Percentiles rank a stretch among this genome's conserved stretches.
Evolutionary conservation across 2,113 vertebrate species (phyloP).

Genomic region (Aplodontia rufa): DNA sequence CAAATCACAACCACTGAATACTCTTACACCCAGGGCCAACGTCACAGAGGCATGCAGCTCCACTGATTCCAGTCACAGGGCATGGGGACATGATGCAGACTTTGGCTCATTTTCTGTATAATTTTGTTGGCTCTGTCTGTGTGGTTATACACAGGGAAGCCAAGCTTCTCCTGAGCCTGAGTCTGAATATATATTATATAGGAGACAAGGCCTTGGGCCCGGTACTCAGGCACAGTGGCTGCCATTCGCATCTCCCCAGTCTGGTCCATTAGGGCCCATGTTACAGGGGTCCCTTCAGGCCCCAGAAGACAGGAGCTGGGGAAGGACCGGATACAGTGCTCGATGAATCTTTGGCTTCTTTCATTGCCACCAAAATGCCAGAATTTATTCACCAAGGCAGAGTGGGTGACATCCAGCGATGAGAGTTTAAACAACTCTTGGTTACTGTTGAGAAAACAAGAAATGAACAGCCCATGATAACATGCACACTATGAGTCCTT

Average conservation of each 20-base stretch:
- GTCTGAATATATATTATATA: not conserved
- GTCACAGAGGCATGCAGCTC: slow-evolving; percentile 20
- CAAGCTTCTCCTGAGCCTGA: not conserved
- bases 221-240: slow-evolving; percentile 21
- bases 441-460: too few species aligned
- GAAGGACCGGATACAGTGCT: slow-evolving; percentile 20
- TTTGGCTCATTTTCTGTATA: not conserved
- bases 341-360: slow-evolving; percentile 44
- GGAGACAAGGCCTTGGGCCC: not conserved
- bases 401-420: too few species aligned
- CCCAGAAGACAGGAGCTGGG: slow-evolving; percentile 33
- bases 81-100: not conserved
- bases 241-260: slow-evolving; percentile 51
- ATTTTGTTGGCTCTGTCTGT: slow-evolving; percentile 29
- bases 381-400: slow-evolving; percentile 47
- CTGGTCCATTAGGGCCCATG: slow-evolving; percentile 54
- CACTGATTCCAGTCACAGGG: slow-evolving; percentile 68
- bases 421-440: too few species aligned
- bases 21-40: not conserved
- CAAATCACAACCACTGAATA: too few species aligned
- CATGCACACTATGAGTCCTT: too few species aligned
- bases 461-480: too few species aligned
- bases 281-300: not conserved
- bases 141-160: not conserved
- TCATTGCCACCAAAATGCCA: slow-evolving; percentile 53